A percentile compares a stretch with the other conserved stretches of the same genome.
phyloP scores from a whole-genome alignment of 2,113 vertebrate genomes.

The Himantopus leucocephalus region DNA sequence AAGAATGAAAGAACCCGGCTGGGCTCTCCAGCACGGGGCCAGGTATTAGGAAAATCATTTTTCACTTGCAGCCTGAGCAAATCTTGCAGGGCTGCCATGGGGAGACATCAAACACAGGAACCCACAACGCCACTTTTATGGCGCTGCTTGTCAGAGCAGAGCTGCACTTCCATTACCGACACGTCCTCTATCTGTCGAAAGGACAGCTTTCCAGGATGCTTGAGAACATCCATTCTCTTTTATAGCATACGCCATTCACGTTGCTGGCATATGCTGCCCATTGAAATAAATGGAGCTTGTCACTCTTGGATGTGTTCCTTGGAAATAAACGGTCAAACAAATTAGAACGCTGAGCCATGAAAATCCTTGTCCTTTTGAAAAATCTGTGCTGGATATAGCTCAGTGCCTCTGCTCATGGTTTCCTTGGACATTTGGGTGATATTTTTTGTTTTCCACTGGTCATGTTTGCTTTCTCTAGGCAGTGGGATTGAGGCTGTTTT shows the following conservation, averaged over 20 bases:
- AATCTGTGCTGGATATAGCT: slow-evolving; percentile 44
- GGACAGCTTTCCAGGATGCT: slow-evolving; percentile 43
- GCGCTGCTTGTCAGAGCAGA: slow-evolving; percentile 31
- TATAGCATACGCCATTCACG: slow-evolving; percentile 39
- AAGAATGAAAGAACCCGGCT: background rate
- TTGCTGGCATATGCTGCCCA: slow-evolving; percentile 60
- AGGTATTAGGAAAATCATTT: background rate
- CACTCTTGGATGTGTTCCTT: slow-evolving; percentile 64
- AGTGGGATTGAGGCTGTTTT: background rate
- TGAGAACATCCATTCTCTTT: slow-evolving; percentile 59
- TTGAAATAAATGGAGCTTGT: slow-evolving; percentile 71
- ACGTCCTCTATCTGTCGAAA: background rate
- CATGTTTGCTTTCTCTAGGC: background rate
- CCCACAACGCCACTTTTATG: background rate
- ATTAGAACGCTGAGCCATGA: slow-evolving; percentile 58
- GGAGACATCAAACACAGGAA: background rate
- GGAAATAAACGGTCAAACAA: slow-evolving; percentile 65
- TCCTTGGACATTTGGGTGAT: background rate
- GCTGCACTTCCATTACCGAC: background rate
- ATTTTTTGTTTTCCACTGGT: background rate
- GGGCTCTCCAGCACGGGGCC: background rate
- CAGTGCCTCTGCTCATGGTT: background rate
- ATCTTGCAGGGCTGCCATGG: background rate
- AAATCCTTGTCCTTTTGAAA: slow-evolving; percentile 60
- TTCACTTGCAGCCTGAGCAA: background rate